Evolutionary conservation across 1,140 invertebrate genomes (phyloP).

Genomic region (Phortica variegata): DNA sequence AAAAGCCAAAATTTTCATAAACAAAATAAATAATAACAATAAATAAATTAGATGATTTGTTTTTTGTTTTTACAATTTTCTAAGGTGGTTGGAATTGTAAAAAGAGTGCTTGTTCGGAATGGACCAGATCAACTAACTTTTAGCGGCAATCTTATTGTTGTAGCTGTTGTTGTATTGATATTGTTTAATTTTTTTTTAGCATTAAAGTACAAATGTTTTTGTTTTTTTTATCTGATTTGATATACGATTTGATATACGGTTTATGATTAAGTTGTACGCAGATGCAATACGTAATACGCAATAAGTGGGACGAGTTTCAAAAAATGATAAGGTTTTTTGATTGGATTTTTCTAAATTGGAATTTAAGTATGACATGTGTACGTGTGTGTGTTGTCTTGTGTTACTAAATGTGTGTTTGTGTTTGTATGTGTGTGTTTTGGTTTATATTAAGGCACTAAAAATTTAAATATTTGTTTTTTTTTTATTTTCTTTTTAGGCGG

Average conservation of each 20-base stretch:
- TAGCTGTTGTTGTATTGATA: neutral
- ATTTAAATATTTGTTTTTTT: no score
- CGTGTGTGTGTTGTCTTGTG: conserved; percentile 15
- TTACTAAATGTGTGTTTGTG: conserved; percentile 5
- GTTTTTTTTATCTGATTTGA: no score
- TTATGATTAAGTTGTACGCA: conserved; percentile 16
- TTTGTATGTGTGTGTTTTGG: conserved; percentile 11
- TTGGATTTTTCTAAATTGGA: conserved; percentile 2
- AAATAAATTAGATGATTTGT: no score
- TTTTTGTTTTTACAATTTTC: conserved; percentile 13
- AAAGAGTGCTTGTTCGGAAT: conserved; percentile 51
- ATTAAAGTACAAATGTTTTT: neutral
- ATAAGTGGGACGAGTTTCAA: neutral
- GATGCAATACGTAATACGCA: conserved; percentile 21
- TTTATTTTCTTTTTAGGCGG: no score
- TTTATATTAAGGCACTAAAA: conserved; percentile 46
- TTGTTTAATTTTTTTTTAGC: neutral
- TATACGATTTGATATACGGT: no score
- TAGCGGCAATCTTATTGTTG: conserved; percentile 5
- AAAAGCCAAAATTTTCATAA: no score
- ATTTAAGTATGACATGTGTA: conserved; percentile 4
- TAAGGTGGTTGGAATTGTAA: conserved; percentile 52
- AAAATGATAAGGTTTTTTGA: conserved; percentile 5
- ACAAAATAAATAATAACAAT: no score
- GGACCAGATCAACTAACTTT: conserved; percentile 45